Evolutionary conservation across 2,797 vertebrate species (phyloP).

Genomic region (Eleutherodactylus coqui): DNA sequence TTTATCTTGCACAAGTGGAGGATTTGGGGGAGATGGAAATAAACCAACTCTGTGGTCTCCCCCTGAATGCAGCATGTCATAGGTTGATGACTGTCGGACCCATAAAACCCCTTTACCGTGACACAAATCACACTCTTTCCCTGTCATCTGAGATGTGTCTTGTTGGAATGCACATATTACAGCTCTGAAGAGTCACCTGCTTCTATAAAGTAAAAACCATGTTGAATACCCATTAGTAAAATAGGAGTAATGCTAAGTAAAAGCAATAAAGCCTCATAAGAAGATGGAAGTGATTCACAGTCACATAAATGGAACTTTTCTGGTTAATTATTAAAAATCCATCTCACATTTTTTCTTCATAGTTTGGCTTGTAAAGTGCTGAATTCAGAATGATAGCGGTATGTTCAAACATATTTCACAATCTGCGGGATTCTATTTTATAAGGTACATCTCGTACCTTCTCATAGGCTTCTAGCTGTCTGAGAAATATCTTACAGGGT

Average conservation of each 20-base stretch:
- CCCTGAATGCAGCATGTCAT: too few relatives aligned
- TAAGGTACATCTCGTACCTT: background rate
- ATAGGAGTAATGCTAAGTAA: background rate
- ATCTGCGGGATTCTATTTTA: background rate
- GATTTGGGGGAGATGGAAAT: too few relatives aligned
- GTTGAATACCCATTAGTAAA: background rate
- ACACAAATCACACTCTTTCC: too few relatives aligned
- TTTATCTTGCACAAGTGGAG: too few relatives aligned
- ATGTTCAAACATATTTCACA: background rate
- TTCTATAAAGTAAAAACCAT: too few relatives aligned
- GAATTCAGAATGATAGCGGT: background rate
- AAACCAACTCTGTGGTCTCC: too few relatives aligned
- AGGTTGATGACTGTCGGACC: too few relatives aligned
- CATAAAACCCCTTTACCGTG: too few relatives aligned
- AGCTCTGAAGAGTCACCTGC: too few relatives aligned
- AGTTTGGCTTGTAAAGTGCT: conserved; percentile 26
- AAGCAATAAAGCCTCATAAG: background rate
- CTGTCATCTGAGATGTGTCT: too few relatives aligned
- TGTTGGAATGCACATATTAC: too few relatives aligned
- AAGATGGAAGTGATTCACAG: conserved; percentile 10
- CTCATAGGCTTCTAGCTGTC: background rate
- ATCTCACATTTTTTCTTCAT: background rate
- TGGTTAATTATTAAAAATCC: background rate
- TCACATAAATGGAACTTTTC: conserved; percentile 24
- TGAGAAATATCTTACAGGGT: too few relatives aligned